Evolutionary conservation across 2,888 invertebrate genomes (phyloP).

Genomic region (Apodemia mormo): DNA sequence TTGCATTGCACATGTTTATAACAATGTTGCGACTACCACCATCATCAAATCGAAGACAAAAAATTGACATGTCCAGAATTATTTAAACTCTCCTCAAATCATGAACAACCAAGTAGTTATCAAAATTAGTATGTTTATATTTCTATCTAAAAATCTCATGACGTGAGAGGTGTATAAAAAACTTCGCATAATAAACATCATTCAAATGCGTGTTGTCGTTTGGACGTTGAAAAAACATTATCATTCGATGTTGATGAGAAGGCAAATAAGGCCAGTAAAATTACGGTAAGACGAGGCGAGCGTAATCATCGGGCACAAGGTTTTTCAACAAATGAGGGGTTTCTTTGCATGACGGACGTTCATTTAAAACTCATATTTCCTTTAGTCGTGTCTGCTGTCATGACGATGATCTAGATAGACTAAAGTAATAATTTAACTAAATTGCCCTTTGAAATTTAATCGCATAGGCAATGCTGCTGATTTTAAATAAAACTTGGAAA

Average conservation of each 20-base stretch:
- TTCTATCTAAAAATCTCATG: neutral
- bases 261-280: conserved; percentile 47
- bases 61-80: no score
- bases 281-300: conserved; percentile 45
- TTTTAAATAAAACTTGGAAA: no score
- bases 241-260: conserved; percentile 39
- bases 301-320: conserved; percentile 51
- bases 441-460: conserved; percentile 6
- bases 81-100: no score
- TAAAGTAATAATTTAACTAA: conserved; percentile 3
- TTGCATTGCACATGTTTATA: no score
- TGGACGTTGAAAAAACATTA: conserved; percentile 43
- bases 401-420: conserved; percentile 5
- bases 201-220: conserved; percentile 43
- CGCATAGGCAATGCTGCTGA: neutral
- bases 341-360: conserved; percentile 39
- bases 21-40: no score
- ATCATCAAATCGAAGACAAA: no score
- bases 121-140: no score
- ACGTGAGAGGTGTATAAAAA: conserved; percentile 25
- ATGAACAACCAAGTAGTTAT: no score
- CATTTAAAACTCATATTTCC: conserved; percentile 36
- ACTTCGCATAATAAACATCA: conserved; percentile 39
- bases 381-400: conserved; percentile 12
- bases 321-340: conserved; percentile 60